These are phyloP conservation scores for Oceanodroma tethys DNA, from an alignment of 2,113 vertebrate species.

Conservation along the genomic window DNA sequence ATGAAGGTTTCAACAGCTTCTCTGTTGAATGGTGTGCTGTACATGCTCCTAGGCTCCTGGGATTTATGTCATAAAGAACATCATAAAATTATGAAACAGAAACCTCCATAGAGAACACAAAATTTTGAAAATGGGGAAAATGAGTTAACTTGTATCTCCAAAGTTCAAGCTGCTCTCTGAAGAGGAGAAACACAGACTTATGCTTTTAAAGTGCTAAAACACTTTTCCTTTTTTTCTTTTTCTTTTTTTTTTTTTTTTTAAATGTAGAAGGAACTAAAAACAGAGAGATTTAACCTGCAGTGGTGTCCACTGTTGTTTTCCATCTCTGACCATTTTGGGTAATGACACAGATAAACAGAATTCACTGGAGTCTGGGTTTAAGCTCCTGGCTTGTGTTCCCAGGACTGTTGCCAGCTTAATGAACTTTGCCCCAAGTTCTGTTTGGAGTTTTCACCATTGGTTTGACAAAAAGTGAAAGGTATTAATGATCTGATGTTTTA, in stretches of 20 bases:
- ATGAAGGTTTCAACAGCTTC: background rate
- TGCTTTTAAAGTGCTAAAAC: background rate
- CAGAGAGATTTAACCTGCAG: background rate
- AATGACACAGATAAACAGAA: background rate
- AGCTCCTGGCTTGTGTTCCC: background rate
- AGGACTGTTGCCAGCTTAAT: background rate
- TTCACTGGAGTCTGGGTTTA: background rate
- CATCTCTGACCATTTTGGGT: conserved; percentile 18
- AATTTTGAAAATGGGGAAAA: background rate
- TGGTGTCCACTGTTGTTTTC: background rate
- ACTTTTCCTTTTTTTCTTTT: background rate
- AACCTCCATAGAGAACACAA: background rate
- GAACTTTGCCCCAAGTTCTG: conserved; percentile 9
- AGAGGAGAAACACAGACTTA: background rate
- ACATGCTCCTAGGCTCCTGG: background rate
- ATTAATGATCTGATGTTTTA: conserved; percentile 14
- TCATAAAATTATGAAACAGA: background rate
- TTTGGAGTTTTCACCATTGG: conserved; percentile 14
- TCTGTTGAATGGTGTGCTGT: background rate
- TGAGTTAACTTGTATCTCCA: background rate
- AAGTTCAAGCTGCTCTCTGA: background rate
- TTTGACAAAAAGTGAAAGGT: conserved; percentile 43
- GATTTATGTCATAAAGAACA: background rate
- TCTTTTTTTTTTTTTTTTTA: background rate
- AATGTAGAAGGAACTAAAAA: background rate